Percentiles rank a stretch among this genome's conserved stretches.
phyloP scores from a whole-genome alignment of 2,888 invertebrate genomes.

The Cephonodes hylas region DNA sequence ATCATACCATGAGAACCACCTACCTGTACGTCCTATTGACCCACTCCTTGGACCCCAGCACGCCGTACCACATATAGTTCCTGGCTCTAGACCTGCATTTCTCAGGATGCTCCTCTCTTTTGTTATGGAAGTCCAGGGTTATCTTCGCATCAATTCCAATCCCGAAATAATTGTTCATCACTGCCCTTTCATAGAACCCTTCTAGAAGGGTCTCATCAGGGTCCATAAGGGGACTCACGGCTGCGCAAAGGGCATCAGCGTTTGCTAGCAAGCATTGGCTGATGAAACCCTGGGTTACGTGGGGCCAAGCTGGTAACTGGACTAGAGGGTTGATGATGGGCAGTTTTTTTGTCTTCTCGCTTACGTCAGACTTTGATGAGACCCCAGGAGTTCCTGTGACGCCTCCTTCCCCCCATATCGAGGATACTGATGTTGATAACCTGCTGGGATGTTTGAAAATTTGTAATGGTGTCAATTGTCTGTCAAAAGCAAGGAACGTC shows the following conservation, averaged over 20 bases:
- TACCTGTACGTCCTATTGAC: conserved; percentile 94
- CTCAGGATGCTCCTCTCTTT: conserved; percentile 97
- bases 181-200: conserved; percentile 95
- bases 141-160: conserved; percentile 99
- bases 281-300: conserved; percentile 91
- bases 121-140: conserved; percentile 97
- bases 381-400: conserved; percentile 41
- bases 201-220: conserved; percentile 93
- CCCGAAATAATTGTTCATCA: conserved; percentile 99
- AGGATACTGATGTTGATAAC: conserved; percentile 76
- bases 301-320: conserved; percentile 92
- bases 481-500: neutral
- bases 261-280: conserved; percentile 97
- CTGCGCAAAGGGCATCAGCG: conserved; percentile 97
- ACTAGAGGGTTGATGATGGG: conserved; percentile 96
- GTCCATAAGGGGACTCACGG: conserved; percentile 97
- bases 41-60: conserved; percentile 89
- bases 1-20: neutral
- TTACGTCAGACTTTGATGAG: conserved; percentile 69
- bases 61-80: conserved; percentile 98
- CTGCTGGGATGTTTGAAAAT: conserved; percentile 41
- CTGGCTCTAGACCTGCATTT: conserved; percentile 96
- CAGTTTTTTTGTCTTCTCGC: conserved; percentile 84
- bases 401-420: conserved; percentile 74
- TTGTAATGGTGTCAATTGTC: neutral